Evolutionary conservation across 2,888 invertebrate genomes (phyloP).

Genomic region (Serripes groenlandicus): DNA sequence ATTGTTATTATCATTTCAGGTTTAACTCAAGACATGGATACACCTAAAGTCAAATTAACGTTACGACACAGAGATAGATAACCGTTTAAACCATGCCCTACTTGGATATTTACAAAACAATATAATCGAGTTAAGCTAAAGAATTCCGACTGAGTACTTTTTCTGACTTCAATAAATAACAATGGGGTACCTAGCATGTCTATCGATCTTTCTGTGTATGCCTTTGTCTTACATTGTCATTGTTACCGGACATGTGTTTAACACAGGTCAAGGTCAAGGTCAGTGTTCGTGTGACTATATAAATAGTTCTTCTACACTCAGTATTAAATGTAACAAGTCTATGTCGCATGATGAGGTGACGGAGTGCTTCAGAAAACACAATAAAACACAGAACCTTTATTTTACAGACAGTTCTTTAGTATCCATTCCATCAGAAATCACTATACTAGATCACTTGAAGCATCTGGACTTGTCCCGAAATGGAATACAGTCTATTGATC

Average conservation of each 20-base stretch:
- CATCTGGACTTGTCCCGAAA: constrained; percentile 43
- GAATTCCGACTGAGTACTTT: no score
- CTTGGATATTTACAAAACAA: no score
- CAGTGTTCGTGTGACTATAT: background rate
- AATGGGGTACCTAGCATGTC: background rate
- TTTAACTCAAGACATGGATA: no score
- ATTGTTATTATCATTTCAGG: no score
- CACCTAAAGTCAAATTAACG: no score
- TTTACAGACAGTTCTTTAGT: constrained; percentile 30
- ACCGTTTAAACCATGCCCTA: no score
- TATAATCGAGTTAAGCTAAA: no score
- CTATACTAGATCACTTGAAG: constrained; percentile 16
- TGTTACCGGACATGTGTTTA: no score
- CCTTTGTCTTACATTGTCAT: no score
- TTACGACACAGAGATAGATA: no score
- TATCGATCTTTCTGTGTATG: no score
- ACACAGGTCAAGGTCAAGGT: background rate
- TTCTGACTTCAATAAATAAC: no score
- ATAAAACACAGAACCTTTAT: background rate
- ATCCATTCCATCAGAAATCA: constrained; percentile 20
- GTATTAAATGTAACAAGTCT: background rate
- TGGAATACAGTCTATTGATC: constrained; percentile 10
- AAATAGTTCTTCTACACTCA: background rate
- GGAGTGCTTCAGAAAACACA: constrained; percentile 24
- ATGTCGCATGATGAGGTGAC: background rate